These are phyloP conservation scores for Catotricha subobsoleta DNA, from an alignment of 2,888 invertebrate species.

Conservation along the genomic window DNA sequence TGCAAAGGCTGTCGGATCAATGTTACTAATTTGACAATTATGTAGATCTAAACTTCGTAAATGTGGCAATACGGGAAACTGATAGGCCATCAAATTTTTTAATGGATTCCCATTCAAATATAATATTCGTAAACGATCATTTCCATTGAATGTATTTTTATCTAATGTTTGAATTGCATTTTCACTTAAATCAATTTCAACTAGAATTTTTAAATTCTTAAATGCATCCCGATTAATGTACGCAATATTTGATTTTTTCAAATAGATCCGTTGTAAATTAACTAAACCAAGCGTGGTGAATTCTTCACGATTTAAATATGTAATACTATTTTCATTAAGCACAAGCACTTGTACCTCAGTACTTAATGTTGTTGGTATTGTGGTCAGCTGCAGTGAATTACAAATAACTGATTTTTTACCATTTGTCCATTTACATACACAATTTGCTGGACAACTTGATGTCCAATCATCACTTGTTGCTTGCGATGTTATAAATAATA, in stretches of 20 bases:
- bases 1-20: conserved; percentile 60
- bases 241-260: conserved; percentile 55
- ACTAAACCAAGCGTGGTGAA: conserved; percentile 62
- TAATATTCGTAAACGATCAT: conserved; percentile 60
- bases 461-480: conserved; percentile 62
- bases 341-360: conserved; percentile 61
- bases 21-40: conserved; percentile 54
- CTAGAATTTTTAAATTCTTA: conserved; percentile 62
- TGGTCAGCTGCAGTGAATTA: conserved; percentile 59
- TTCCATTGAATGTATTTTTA: conserved; percentile 65
- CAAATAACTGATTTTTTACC: conserved; percentile 77
- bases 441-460: conserved; percentile 61
- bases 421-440: conserved; percentile 81
- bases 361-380: conserved; percentile 52
- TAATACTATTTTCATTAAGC: conserved; percentile 61
- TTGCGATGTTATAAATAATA: conserved; percentile 20
- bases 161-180: conserved; percentile 59
- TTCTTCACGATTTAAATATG: conserved; percentile 55
- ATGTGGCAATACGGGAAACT: conserved; percentile 68
- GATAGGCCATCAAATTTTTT: conserved; percentile 48
- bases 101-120: conserved; percentile 70
- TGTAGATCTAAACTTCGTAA: conserved; percentile 63
- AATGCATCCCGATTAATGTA: conserved; percentile 73
- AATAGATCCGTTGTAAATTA: conserved; percentile 67
- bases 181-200: conserved; percentile 73